Evolutionary conservation across 2,797 vertebrate species (phyloP), one percentile per base, ranked within the genome.

Genomic region (Lycodopsis pacificus): DNA sequence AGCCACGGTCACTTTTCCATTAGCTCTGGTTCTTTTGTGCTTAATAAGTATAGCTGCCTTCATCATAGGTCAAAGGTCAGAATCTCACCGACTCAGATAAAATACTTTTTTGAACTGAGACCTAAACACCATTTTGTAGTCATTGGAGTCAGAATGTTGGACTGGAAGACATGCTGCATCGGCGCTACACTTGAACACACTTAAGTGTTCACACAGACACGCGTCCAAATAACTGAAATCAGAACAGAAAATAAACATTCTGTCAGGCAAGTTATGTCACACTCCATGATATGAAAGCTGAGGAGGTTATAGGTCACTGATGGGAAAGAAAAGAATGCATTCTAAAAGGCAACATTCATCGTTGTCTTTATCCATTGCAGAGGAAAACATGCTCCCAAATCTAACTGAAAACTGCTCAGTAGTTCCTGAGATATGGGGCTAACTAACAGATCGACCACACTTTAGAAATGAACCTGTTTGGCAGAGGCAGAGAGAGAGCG

Each of bases 211-310:
- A 44, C 30, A 20, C 66, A n/a, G 36, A 77, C 22, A 44, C 3
- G 3, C 4, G 34, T 19, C 64, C 30, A 67, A 64, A 66, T 56
- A 25, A 68, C 58, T 10, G 9, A 27, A 65, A 53, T 63, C 36
- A 38, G 54, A 44, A 27, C 13, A 56, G 11, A 48, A 27, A 56
- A 78, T n/a, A 53, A 53, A 11, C 49, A 14, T 46, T 57, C 67
- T 81, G 77, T 72, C 63, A 75, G 71, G 17, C 20, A 34, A 25
- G 57, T 20, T 10, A 44, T 27, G 46, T 59, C 59, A 70, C 56
- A 65, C 15, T 69, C 36, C 15, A 40, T 8, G 20, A 68, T 2
- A 0, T 66, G 46, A 85, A 73, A 22, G 54, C 70, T 63, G 8
- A 65, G 40, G 61, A 46, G 63, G 58, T 38, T 44, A 19, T 19